Evolutionary conservation across 2,113 vertebrate genomes (phyloP).

Genomic region (Athene cunicularia): DNA sequence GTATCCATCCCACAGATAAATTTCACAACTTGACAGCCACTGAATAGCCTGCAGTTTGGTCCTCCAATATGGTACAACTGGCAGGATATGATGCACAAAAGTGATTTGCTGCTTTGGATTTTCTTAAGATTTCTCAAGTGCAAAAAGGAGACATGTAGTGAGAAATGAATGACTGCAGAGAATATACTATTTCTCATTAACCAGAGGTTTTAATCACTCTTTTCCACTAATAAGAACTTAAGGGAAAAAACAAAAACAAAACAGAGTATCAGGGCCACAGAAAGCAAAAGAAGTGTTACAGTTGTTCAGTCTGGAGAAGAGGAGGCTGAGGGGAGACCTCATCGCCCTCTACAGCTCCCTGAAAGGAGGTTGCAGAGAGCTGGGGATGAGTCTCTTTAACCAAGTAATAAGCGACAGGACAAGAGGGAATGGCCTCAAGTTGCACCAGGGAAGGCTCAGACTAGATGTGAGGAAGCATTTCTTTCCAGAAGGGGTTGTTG

Average conservation of each 20-base stretch:
- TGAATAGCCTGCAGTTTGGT: neutral
- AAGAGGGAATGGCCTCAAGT: no score
- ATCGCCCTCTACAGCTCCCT: no score
- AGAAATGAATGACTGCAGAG: neutral
- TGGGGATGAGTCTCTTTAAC: no score
- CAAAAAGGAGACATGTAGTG: neutral
- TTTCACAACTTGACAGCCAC: neutral
- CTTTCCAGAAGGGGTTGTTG: no score
- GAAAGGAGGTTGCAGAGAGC: no score
- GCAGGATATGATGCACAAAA: neutral
- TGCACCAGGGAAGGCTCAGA: no score
- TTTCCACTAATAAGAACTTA: neutral
- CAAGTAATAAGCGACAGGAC: no score
- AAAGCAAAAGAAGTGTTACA: neutral
- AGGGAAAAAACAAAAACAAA: neutral
- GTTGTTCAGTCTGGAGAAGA: no score
- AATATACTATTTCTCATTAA: neutral
- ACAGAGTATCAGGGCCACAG: neutral
- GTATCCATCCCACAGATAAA: neutral
- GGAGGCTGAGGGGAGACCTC: no score
- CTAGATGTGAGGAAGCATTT: no score
- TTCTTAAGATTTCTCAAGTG: neutral
- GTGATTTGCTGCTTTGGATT: neutral
- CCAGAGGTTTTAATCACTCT: neutral
- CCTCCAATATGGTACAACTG: neutral